These are phyloP conservation scores for Prinia subflava DNA, from an alignment of 2,113 vertebrate species.

Conservation along the genomic window DNA sequence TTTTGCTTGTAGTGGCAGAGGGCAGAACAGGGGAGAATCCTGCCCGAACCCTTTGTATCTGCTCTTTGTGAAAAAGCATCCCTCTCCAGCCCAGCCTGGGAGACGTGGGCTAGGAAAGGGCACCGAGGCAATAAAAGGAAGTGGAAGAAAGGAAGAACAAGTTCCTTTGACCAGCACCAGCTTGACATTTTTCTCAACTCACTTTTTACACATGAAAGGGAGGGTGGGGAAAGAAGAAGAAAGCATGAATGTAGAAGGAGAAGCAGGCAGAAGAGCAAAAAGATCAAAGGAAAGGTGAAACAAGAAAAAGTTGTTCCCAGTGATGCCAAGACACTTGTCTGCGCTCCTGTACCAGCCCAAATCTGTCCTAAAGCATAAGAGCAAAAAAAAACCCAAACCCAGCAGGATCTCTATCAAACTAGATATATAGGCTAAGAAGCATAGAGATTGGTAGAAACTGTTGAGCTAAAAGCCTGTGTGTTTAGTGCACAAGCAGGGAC, in stretches of 20 bases:
- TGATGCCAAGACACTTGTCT: not conserved
- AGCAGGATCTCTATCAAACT: not conserved
- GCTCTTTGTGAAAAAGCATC: not conserved
- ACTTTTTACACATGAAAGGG: constrained; percentile 40
- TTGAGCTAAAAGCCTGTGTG: not conserved
- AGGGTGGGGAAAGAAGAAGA: constrained; percentile 19
- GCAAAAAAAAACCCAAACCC: not conserved
- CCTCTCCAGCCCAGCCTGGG: not conserved
- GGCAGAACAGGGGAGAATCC: not conserved
- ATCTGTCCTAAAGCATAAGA: not conserved
- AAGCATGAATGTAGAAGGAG: constrained; percentile 25
- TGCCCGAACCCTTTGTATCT: not conserved
- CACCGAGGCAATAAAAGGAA: not conserved
- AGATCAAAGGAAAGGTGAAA: constrained; percentile 25
- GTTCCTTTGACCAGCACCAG: constrained; percentile 41
- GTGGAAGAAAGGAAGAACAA: constrained; percentile 10
- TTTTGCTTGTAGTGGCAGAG: not conserved
- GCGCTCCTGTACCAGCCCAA: not conserved
- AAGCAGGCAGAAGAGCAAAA: constrained; percentile 12
- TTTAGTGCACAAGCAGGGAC: not conserved
- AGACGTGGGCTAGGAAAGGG: not conserved
- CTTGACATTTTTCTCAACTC: constrained; percentile 28
- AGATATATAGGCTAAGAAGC: not conserved
- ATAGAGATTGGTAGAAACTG: not conserved
- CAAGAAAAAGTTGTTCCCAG: not conserved